Base-by-base conservation (phyloP, 2,888 invertebrate species). In the Pasiphila rectangulata region DNA sequence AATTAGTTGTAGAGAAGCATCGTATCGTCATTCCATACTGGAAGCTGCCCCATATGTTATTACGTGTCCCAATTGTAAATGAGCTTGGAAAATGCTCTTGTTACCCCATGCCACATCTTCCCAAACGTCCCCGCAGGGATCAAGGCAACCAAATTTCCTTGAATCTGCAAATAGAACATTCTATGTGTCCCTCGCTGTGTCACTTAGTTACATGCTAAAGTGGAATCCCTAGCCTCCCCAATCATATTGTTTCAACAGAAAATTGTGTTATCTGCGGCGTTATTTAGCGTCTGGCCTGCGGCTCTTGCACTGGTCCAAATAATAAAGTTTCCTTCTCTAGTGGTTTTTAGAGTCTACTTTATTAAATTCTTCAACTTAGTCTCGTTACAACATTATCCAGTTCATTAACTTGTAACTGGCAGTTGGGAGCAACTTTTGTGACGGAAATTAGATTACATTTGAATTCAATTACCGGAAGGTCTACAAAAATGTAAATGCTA, bases 271-370 rank as follows among this genome's bases (percentile, higher is more conserved):
- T 35, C 34, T 12, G 15, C 3, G 21, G 15, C 21, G 13, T 21
- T 13, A n/a, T n/a, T n/a, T 13, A 9, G 6, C 24, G n/a, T n/a
- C 24, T 4, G 16, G 9, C 27, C 13, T 13, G 27, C 29, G 6
- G 15, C 32, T 10, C 23, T 27, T 23, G 34, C 40, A 42, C 46
- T 44, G 46, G 58, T 53, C 54, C 67, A 64, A 67, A 67, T 69
- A 67, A 69, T 67, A 67, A 67, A 67, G 59, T 67, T 66, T 32
- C 43, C 46, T 41, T 45, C 46, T 25, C 45, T 45, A 60, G 61
- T 68, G 59, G 65, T 57, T 44, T 46, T 48, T 32, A 23, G 24
- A 36, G 23, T 37, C 41, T 23, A 40, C 53, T 48, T 43, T 43
- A 48, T 48, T 39, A 48, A 43, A 43, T 39, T 43, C 34, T 27